Evolutionary conservation across 2,113 vertebrate genomes (phyloP).

Genomic region (Plecotus auritus): DNA sequence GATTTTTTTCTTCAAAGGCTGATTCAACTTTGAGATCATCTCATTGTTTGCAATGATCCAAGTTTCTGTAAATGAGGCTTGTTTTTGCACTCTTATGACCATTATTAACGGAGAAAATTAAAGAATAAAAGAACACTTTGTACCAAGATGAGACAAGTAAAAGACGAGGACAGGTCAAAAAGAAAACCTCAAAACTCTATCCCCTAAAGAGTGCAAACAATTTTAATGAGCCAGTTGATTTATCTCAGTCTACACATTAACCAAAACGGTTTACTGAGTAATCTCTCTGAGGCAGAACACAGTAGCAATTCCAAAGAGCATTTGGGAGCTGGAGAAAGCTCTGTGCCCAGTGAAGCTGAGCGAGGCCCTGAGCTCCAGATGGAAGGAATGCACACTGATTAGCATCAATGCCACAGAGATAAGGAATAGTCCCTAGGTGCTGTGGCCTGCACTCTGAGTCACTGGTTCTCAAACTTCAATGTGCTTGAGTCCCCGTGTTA

Average conservation of each 20-base stretch:
- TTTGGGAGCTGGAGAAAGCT: background rate
- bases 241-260: slow-evolving; percentile 47
- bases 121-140: background rate
- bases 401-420: slow-evolving; percentile 20
- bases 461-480: background rate
- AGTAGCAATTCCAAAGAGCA: background rate
- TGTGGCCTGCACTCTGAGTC: background rate
- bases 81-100: background rate
- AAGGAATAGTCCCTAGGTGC: background rate
- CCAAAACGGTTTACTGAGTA: slow-evolving; percentile 52
- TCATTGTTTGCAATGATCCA: background rate
- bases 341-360: slow-evolving; percentile 46
- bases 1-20: background rate
- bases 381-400: background rate
- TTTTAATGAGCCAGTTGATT: slow-evolving; percentile 37
- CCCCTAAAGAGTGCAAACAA: background rate
- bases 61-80: background rate
- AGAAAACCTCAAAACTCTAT: background rate
- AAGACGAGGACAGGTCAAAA: background rate
- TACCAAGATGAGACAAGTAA: background rate
- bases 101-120: background rate
- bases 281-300: slow-evolving; percentile 1
- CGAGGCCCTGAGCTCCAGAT: background rate
- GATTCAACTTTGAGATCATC: background rate
- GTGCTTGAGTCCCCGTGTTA: background rate